Evolutionary conservation across 2,113 vertebrate species (phyloP).

Genomic region (Pycnonotus jocosus): DNA sequence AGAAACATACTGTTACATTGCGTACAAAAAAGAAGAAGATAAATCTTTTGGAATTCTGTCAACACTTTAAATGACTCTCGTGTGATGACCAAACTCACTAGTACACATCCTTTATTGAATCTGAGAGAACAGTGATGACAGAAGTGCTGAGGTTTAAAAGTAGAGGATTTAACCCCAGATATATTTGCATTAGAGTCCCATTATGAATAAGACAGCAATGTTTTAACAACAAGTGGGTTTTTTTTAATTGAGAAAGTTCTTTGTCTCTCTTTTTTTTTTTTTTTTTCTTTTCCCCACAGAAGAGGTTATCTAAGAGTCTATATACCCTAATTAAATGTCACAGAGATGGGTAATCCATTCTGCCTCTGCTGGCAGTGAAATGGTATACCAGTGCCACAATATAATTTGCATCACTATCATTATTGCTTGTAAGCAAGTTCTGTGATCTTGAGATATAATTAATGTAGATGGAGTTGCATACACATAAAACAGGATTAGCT

Average conservation of each 20-base stretch:
- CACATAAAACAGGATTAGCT: constrained; percentile 30
- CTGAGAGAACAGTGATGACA: neutral
- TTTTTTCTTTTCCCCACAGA: neutral
- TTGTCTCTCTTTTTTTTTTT: neutral
- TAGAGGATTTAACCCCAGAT: neutral
- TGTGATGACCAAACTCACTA: neutral
- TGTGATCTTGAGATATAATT: constrained; percentile 56
- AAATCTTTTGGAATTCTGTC: neutral
- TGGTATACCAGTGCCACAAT: neutral
- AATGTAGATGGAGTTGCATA: constrained; percentile 29
- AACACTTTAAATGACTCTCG: neutral
- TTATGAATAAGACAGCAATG: neutral
- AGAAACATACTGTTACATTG: neutral
- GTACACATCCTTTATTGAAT: neutral
- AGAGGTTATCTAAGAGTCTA: neutral
- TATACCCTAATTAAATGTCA: neutral
- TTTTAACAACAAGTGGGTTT: neutral
- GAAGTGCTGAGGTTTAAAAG: neutral
- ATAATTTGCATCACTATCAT: constrained; percentile 10
- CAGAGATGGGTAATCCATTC: neutral
- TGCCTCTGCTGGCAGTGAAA: neutral
- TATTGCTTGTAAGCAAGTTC: constrained; percentile 13
- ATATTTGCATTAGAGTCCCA: neutral
- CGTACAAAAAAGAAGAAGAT: neutral
- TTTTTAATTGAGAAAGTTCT: neutral